Evolutionary conservation across 2,797 vertebrate genomes (phyloP).

Genomic region (Labroides dimidiatus): DNA sequence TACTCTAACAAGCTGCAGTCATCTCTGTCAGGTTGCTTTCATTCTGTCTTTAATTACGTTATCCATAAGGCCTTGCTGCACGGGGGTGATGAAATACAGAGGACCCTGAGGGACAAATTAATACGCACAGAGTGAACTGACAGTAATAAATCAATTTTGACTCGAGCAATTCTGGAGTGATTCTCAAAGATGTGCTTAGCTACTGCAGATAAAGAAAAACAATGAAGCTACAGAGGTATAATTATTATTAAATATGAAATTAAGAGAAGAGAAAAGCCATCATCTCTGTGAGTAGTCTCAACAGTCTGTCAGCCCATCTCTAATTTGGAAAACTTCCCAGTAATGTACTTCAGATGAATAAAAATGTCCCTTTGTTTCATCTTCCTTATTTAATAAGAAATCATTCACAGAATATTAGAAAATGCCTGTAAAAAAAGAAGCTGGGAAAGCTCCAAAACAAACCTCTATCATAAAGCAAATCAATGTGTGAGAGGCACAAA

Average conservation of each 20-base stretch:
- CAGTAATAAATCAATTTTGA: slow-evolving; percentile 26
- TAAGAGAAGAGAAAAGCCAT: neutral
- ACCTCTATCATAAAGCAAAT: neutral
- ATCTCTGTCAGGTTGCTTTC: neutral
- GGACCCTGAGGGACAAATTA: slow-evolving; percentile 16
- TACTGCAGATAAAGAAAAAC: neutral
- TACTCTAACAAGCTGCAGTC: slow-evolving; percentile 14
- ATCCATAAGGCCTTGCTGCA: neutral
- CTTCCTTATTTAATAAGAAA: neutral
- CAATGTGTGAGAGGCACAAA: neutral
- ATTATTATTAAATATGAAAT: neutral
- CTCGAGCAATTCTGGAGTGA: slow-evolving; percentile 11
- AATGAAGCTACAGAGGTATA: neutral
- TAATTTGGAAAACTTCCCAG: neutral
- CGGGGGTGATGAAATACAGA: neutral
- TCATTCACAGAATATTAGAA: neutral
- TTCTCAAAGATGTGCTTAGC: neutral
- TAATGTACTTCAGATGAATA: neutral
- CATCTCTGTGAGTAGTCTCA: neutral
- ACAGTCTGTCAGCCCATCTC: neutral
- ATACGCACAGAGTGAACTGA: neutral
- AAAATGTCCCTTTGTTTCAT: neutral
- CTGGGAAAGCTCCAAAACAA: neutral
- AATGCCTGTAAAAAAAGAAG: neutral
- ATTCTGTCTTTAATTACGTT: neutral